Percentiles rank a stretch among this genome's conserved stretches.
phyloP scores from a whole-genome alignment of 2,113 vertebrate species.

The Poeciliopsis prolifica region DNA sequence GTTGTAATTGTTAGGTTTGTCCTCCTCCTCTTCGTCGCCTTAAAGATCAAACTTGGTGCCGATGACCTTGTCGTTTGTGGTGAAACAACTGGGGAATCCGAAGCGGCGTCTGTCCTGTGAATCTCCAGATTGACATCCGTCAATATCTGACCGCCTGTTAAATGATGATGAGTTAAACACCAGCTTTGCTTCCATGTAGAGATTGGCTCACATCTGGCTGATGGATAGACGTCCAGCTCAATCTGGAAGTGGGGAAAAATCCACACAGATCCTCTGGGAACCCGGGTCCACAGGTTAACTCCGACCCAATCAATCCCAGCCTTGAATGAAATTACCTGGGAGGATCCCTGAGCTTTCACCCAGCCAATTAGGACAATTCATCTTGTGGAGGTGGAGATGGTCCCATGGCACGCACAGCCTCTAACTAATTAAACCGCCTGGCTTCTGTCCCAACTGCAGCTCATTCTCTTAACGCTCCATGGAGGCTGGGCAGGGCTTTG shows the following conservation, averaged over 20 bases:
- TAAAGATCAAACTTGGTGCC: not conserved
- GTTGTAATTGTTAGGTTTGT: not conserved
- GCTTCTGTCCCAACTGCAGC: constrained; percentile 23
- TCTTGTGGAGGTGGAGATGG: constrained; percentile 25
- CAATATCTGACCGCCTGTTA: not conserved
- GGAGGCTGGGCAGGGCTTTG: not conserved
- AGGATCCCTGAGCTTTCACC: constrained; percentile 54
- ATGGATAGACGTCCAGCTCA: constrained; percentile 28
- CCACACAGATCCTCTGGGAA: constrained; percentile 17
- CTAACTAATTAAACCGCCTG: constrained; percentile 61
- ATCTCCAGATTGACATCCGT: not conserved
- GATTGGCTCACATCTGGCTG: constrained; percentile 16
- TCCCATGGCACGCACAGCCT: constrained; percentile 38
- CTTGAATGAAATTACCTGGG: constrained; percentile 57
- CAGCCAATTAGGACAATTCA: constrained; percentile 68
- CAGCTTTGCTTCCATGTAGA: not conserved
- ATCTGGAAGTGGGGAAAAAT: constrained; percentile 26
- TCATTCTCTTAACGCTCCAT: constrained; percentile 34
- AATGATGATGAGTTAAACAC: constrained; percentile 6
- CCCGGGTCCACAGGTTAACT: constrained; percentile 49
- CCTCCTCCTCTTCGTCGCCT: not conserved
- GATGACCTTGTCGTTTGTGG: not conserved
- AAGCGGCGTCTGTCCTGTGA: not conserved
- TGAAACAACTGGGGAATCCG: not conserved
- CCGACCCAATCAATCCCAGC: constrained; percentile 57